A percentile compares a stretch with the other conserved stretches of the same genome.
Evolutionary conservation across 2,113 vertebrate species (phyloP).

Genomic region (Bujurquina vittata): DNA sequence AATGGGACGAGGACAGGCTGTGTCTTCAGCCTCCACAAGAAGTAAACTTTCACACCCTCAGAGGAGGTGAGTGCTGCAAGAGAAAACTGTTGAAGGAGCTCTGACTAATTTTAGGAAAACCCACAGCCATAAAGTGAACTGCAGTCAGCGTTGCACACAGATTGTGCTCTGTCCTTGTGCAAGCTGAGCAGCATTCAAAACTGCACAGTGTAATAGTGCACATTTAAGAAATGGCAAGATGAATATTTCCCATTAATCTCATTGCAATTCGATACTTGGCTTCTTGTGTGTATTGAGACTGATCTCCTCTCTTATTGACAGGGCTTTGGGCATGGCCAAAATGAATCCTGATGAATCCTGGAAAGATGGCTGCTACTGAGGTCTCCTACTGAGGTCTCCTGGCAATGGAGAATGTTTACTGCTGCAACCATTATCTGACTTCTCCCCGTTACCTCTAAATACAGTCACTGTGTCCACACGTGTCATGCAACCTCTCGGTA

Average conservation of each 20-base stretch:
- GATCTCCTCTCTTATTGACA: slow-evolving; percentile 53
- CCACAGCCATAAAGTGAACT: not conserved
- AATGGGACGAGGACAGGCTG: slow-evolving; percentile 65
- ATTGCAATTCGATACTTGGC: not conserved
- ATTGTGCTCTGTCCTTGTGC: not conserved
- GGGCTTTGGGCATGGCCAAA: slow-evolving; percentile 84
- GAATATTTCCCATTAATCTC: not conserved
- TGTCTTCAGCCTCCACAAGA: slow-evolving; percentile 68
- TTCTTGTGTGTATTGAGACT: not conserved
- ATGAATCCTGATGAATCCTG: slow-evolving; percentile 85
- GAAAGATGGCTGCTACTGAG: slow-evolving; percentile 93
- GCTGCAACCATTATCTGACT: slow-evolving; percentile 41
- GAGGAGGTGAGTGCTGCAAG: slow-evolving; percentile 79
- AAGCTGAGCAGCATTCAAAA: not conserved
- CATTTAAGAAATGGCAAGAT: not conserved
- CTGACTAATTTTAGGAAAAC: not conserved
- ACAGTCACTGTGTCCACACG: slow-evolving; percentile 38
- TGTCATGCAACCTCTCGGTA: slow-evolving; percentile 47
- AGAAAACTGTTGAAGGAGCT: not conserved
- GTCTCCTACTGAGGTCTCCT: slow-evolving; percentile 72
- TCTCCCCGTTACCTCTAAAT: slow-evolving; percentile 30
- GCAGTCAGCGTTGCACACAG: not conserved
- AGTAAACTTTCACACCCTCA: slow-evolving; percentile 80
- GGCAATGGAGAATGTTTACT: slow-evolving; percentile 51
- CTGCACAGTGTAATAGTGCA: not conserved